Base-by-base conservation (phyloP, 1,140 invertebrate species). In the Drosophila hydei region DNA sequence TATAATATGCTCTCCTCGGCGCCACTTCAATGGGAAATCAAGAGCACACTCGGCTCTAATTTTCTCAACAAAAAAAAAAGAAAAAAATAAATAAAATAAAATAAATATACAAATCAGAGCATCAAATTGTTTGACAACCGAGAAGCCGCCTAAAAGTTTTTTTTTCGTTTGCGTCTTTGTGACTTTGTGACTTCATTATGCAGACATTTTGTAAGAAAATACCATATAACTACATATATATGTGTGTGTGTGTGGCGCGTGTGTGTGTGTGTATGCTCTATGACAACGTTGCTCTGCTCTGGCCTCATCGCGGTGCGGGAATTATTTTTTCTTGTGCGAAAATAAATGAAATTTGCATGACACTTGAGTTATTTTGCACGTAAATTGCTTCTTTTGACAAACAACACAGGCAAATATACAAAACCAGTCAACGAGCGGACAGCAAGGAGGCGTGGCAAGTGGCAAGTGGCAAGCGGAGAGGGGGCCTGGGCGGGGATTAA, bases 321-420 rank as follows among this genome's bases (percentile, higher is more conserved):
- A 87, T 81, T 72, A 76, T 80, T 85, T 79, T 71, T 84, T 77
- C 79, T 88, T 88, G 84, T 88, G 76, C 69, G 68, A 89, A 88
- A 89, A 89, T 89, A 89, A 89, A 89, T 89, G 75, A 90, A 91
- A 91, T 91, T 91, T 91, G 89, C 89, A 91, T 91, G 89, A 91
- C 89, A 91, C 89, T 91, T 91, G 89, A 91, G 85, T 91, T 91
- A 91, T 91, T 91, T 91, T 91, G 89, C 89, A 91, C 89, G 89
- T 91, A 91, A 91, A 91, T 91, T 91, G 89, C 85, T 89, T 91
- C 87, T 91, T 90, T 90, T 90, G 88, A 90, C 81, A 90, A 88
- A 88, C 83, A 88, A 88, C 72, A 89, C 84, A 89, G 75, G 75
- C 75, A 83, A 88, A 84, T 88, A 88, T 69, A 79, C 79, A 89